These are phyloP conservation scores for Steatornis caripensis DNA, from an alignment of 2,113 vertebrate species.

Conservation along the genomic window DNA sequence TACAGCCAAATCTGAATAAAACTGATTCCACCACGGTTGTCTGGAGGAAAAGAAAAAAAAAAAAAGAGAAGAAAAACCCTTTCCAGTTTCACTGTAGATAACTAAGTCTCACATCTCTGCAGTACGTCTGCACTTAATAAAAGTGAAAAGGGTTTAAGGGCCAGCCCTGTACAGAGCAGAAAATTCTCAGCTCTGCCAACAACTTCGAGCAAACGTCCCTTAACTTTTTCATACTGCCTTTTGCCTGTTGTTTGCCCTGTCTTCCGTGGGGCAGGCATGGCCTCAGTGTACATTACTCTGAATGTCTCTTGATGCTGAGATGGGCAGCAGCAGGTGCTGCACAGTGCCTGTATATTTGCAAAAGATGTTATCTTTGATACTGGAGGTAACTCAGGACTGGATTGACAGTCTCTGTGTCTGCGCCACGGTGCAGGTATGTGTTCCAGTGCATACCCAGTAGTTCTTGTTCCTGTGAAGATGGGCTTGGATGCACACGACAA, in stretches of 20 bases:
- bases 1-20: constrained; percentile 77
- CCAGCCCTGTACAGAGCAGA: not conserved
- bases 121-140: constrained; percentile 30
- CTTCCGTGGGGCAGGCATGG: not conserved
- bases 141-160: constrained; percentile 36
- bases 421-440: accelerated
- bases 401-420: accelerated
- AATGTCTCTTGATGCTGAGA: not conserved
- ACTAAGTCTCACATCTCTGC: not conserved
- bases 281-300: accelerated
- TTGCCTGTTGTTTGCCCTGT: not conserved
- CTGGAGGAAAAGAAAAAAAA: not conserved
- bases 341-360: not conserved
- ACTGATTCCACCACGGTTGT: constrained; percentile 59
- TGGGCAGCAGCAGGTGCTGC: not conserved
- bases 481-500: not conserved
- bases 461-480: not conserved
- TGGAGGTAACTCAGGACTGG: accelerated
- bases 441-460: not conserved
- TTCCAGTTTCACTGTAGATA: constrained; percentile 22
- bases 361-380: accelerated
- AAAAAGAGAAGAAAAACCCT: not conserved
- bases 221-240: not conserved
- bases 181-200: not conserved
- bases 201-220: not conserved